Conservation (phyloP, 2,797 vertebrate genomes). For the Typhlichthys eigenmanni region DNA sequence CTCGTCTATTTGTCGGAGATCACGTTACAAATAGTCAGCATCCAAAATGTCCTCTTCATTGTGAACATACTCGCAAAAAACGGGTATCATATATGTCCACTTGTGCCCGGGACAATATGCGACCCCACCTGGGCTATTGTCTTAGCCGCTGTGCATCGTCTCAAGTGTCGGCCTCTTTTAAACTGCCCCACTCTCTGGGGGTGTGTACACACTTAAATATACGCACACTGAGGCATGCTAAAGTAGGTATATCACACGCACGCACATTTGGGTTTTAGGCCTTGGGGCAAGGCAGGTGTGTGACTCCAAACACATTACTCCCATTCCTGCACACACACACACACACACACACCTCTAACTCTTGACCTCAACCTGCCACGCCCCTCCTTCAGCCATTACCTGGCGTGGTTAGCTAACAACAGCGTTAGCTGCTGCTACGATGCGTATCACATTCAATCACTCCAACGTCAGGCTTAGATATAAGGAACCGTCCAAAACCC, state of each 20-base stretch:
- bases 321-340: constrained; percentile 54
- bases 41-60: constrained; percentile 55
- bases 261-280: constrained; percentile 36
- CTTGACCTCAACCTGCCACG: constrained; percentile 36
- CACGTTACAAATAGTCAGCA: constrained; percentile 50
- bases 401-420: constrained; percentile 55
- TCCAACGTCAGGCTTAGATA: constrained; percentile 30
- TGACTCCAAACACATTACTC: constrained; percentile 60
- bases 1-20: constrained; percentile 44
- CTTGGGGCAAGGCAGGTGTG: constrained; percentile 73
- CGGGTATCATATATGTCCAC: constrained; percentile 57
- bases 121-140: constrained; percentile 64
- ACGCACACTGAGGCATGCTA: neutral
- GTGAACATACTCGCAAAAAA: constrained; percentile 52
- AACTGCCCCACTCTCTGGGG: constrained; percentile 32
- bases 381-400: constrained; percentile 37
- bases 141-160: constrained; percentile 40
- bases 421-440: constrained; percentile 47
- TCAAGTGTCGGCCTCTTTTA: constrained; percentile 36
- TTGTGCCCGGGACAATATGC: constrained; percentile 50
- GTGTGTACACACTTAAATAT: constrained; percentile 11
- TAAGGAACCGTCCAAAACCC: constrained; percentile 37
- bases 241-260: constrained; percentile 1
- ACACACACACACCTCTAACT: constrained; percentile 34
- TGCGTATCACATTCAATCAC: constrained; percentile 61